phyloP scores from a whole-genome alignment of 2,888 invertebrate genomes.

The Chaetogeoica ovagalla region DNA sequence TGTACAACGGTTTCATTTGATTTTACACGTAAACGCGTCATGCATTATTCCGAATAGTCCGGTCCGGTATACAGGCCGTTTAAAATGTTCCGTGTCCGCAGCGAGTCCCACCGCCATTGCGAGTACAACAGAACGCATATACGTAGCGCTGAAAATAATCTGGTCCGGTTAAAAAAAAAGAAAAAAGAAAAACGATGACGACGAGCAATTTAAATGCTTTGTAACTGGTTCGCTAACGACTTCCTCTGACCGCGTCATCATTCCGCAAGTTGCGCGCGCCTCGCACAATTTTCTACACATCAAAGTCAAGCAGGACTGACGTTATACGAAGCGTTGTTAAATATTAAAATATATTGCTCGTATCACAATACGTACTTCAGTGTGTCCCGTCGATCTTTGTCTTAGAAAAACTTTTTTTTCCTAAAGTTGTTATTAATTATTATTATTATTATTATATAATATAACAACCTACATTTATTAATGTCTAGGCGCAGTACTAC shows the following conservation, averaged over 20 bases:
- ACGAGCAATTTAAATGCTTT: slow-evolving; percentile 15
- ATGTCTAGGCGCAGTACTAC: background rate
- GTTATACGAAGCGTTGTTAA: background rate
- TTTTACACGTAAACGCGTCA: background rate
- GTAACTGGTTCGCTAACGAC: background rate
- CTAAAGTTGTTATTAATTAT: background rate
- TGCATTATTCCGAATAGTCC: background rate
- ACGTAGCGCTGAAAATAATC: background rate
- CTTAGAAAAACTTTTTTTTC: slow-evolving; percentile 1
- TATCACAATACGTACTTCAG: background rate
- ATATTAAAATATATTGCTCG: background rate
- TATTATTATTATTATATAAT: background rate
- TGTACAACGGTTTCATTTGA: background rate
- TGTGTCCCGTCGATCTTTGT: background rate
- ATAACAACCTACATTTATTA: background rate
- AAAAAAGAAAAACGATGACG: background rate
- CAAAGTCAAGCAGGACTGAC: background rate
- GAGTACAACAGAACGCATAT: background rate
- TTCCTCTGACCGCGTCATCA: background rate
- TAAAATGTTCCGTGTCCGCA: background rate
- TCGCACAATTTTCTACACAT: background rate
- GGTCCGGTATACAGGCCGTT: background rate
- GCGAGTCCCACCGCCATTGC: background rate
- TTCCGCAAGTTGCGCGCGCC: background rate
- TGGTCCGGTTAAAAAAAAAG: background rate